Evolutionary conservation across 2,113 vertebrate species (phyloP).

Genomic region (Pachyramphus minor): DNA sequence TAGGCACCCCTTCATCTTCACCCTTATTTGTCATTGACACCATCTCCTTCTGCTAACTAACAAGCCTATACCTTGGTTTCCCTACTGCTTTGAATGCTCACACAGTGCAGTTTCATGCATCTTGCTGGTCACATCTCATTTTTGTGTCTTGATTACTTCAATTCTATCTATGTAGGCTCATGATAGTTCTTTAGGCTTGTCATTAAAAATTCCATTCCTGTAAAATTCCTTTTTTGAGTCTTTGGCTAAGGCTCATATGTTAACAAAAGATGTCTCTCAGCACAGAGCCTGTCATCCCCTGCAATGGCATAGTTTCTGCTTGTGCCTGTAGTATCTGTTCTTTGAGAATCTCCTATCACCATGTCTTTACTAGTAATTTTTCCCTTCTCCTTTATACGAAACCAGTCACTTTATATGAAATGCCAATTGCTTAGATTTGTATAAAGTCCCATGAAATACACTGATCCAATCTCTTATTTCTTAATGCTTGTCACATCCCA

Average conservation of each 20-base stretch:
- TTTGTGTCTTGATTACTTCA: neutral
- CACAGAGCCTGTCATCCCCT: neutral
- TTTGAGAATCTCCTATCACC: slow-evolving; percentile 4
- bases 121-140: neutral
- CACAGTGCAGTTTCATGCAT: neutral
- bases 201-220: neutral
- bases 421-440: neutral
- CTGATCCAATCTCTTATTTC: slow-evolving; percentile 2
- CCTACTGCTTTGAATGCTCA: neutral
- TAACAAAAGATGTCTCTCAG: slow-evolving; percentile 1
- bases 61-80: neutral
- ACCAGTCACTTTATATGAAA: neutral
- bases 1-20: neutral
- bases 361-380: slow-evolving; percentile 1
- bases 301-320: neutral
- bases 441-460: slow-evolving; percentile 6
- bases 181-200: neutral
- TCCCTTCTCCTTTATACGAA: neutral
- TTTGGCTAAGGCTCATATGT: neutral
- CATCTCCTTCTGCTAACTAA: neutral
- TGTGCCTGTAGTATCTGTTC: neutral
- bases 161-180: neutral
- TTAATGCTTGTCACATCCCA: slow-evolving; percentile 13
- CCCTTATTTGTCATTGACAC: neutral
- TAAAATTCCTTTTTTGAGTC: slow-evolving; percentile 1